Percentiles rank a stretch among this genome's conserved stretches.
Evolutionary conservation across 1,140 invertebrate species (phyloP).

Genomic region (Zaprionus ghesquierei): DNA sequence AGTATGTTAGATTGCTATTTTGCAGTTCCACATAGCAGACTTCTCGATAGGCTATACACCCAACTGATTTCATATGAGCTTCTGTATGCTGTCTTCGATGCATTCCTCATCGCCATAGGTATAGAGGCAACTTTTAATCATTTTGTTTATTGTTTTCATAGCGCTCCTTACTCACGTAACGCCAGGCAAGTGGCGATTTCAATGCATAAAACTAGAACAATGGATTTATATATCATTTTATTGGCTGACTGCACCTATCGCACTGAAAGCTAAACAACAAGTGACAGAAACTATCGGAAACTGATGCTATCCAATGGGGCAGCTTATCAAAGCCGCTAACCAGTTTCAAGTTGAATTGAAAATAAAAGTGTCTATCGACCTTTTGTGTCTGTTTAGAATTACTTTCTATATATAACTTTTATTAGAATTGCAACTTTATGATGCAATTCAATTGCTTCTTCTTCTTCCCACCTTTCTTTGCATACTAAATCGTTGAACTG

Average conservation of each 20-base stretch:
- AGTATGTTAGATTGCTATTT: not conserved
- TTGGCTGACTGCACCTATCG: not conserved
- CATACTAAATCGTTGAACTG: conserved; percentile 8
- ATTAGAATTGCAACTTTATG: not conserved
- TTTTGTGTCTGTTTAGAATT: not conserved
- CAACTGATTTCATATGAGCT: not conserved
- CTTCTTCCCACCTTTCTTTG: not conserved
- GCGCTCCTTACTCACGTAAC: not conserved
- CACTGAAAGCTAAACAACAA: not conserved
- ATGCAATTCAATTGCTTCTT: not conserved
- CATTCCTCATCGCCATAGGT: no score
- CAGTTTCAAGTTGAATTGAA: not conserved
- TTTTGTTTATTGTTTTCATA: not conserved
- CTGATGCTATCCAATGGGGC: not conserved
- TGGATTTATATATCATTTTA: not conserved
- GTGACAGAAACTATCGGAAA: no score
- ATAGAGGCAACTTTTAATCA: no score
- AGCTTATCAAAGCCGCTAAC: not conserved
- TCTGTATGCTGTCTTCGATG: not conserved
- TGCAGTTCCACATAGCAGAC: no score
- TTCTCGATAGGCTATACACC: no score
- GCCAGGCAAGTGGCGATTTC: not conserved
- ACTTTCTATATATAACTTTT: not conserved
- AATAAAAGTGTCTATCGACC: not conserved
- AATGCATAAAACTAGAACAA: not conserved